phyloP scores from a whole-genome alignment of 2,888 invertebrate species.

The Anodontia alba region DNA sequence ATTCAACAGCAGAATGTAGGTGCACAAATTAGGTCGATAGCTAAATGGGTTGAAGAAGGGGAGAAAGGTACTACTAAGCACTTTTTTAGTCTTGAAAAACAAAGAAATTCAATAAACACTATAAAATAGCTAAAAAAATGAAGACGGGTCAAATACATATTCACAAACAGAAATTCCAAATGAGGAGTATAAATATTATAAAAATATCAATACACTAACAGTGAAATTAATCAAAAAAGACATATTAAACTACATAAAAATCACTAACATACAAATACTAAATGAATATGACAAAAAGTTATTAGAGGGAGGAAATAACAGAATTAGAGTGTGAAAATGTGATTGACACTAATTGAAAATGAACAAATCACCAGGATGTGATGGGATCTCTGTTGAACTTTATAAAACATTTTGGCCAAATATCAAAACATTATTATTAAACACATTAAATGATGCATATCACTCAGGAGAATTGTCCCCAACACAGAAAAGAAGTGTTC shows the following conservation, averaged over 20 bases:
- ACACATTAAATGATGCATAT: background rate
- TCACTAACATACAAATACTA: background rate
- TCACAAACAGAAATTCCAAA: background rate
- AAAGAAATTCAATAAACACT: background rate
- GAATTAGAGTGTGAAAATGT: background rate
- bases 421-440: background rate
- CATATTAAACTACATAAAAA: background rate
- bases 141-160: background rate
- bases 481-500: background rate
- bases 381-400: background rate
- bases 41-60: background rate
- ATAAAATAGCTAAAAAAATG: background rate
- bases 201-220: background rate
- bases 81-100: background rate
- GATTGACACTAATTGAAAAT: background rate
- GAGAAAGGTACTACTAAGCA: background rate
- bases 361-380: background rate
- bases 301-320: background rate
- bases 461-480: background rate
- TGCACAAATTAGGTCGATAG: background rate
- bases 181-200: background rate
- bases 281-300: background rate
- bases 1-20: background rate
- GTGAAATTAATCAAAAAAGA: background rate
- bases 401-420: background rate